phyloP scores from a whole-genome alignment of 2,888 invertebrate species.

The Ichneumoninae sp. region DNA sequence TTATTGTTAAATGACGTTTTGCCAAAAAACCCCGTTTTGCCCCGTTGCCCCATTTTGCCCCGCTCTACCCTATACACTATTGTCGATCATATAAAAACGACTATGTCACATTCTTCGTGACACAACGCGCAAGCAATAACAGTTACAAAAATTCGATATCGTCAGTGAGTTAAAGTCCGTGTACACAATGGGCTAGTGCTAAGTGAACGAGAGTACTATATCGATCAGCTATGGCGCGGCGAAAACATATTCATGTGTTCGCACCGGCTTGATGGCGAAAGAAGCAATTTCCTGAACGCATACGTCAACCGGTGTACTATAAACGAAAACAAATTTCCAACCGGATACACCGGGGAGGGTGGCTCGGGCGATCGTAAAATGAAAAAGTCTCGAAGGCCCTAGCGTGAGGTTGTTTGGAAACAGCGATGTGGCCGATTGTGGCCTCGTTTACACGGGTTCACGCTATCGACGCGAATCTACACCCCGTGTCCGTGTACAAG shows the following conservation, averaged over 20 bases:
- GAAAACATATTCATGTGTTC: constrained; percentile 8
- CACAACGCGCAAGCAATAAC: background rate
- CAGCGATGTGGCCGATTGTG: background rate
- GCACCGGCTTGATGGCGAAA: constrained; percentile 48
- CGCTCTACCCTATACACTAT: background rate
- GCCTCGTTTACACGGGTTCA: constrained; percentile 23
- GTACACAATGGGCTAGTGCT: background rate
- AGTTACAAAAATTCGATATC: background rate
- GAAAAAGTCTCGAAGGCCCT: constrained; percentile 14
- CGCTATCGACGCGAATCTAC: constrained; percentile 5
- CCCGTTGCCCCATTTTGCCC: no score
- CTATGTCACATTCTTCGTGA: background rate
- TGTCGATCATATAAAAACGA: background rate
- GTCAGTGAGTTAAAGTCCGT: background rate
- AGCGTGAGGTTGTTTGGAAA: constrained; percentile 18
- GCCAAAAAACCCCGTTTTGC: no score
- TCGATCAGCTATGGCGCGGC: background rate
- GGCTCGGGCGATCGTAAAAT: constrained; percentile 44
- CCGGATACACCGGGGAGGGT: constrained; percentile 17
- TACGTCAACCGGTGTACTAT: constrained; percentile 24
- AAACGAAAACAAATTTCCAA: constrained; percentile 49
- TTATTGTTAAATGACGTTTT: no score
- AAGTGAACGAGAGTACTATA: background rate
- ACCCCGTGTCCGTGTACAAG: constrained; percentile 11
- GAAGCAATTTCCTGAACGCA: constrained; percentile 64